Conservation (phyloP, 64 coral and sea anemone genomes). For the Porites lutea region DNA sequence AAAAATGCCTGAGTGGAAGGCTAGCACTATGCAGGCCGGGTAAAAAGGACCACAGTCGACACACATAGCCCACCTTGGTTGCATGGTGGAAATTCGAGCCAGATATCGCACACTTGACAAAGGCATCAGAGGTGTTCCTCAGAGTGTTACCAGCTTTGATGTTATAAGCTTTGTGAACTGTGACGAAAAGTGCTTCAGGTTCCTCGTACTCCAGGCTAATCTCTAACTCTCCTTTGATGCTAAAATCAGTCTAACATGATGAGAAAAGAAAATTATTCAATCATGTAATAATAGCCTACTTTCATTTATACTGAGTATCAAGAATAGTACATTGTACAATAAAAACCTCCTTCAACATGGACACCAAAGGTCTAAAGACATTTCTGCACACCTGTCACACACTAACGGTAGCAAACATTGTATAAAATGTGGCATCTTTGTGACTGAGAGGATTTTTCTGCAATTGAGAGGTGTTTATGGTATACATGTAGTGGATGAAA, state of each 20-base stretch:
- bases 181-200: slow-evolving; percentile 81
- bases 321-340: too few relatives aligned
- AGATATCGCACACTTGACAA: slow-evolving; percentile 87
- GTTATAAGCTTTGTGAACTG: slow-evolving; percentile 85
- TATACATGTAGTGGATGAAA: too few relatives aligned
- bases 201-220: slow-evolving; percentile 80
- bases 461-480: too few relatives aligned
- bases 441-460: too few relatives aligned
- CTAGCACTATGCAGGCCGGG: too few relatives aligned
- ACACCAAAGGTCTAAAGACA: too few relatives aligned
- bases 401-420: too few relatives aligned
- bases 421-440: too few relatives aligned
- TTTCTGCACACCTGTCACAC: background rate
- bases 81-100: slow-evolving; percentile 76
- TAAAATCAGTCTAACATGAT: slow-evolving; percentile 87
- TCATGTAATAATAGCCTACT: background rate
- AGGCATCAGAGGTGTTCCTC: slow-evolving; percentile 82
- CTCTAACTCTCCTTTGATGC: slow-evolving; percentile 89
- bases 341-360: too few relatives aligned
- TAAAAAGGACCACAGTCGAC: too few relatives aligned
- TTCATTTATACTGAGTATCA: too few relatives aligned
- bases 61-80: slow-evolving; percentile 41
- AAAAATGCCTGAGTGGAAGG: too few relatives aligned
- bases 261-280: background rate
- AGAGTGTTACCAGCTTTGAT: slow-evolving; percentile 76